phyloP scores from a whole-genome alignment of 2,888 invertebrate genomes.

The Scaptomyza tumidula region DNA sequence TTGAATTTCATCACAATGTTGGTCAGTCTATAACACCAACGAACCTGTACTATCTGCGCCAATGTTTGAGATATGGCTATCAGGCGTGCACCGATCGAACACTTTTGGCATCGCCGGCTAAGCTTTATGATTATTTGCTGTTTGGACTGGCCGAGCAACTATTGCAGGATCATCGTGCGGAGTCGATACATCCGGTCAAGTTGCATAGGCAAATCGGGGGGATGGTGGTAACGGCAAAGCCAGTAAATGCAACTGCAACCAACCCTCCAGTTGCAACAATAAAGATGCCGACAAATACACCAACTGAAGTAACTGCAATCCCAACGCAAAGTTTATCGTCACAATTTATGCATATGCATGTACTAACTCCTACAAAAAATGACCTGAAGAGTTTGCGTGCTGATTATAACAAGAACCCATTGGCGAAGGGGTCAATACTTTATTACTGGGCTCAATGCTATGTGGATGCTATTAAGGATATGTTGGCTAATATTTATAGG shows the following conservation, averaged over 20 bases:
- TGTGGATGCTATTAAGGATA: constrained; percentile 62
- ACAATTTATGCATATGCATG: constrained; percentile 21
- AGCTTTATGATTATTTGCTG: constrained; percentile 56
- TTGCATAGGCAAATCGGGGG: constrained; percentile 5
- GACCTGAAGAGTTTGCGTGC: constrained; percentile 54
- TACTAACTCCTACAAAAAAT: constrained; percentile 61
- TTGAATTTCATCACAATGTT: constrained; percentile 79
- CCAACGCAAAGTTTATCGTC: neutral
- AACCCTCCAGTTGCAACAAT: neutral
- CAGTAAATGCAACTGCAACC: too few relatives aligned
- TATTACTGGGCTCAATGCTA: constrained; percentile 75
- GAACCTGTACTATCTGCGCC: constrained; percentile 67
- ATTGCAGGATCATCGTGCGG: constrained; percentile 22
- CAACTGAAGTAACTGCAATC: neutral
- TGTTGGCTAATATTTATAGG: constrained; percentile 67
- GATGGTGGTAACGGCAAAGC: neutral
- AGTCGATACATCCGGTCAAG: constrained; percentile 20
- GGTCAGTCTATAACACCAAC: constrained; percentile 67
- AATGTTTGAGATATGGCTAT: constrained; percentile 60
- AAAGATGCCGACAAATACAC: neutral
- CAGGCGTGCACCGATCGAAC: constrained; percentile 38
- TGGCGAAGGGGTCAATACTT: constrained; percentile 26
- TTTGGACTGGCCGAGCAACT: constrained; percentile 61
- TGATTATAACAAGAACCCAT: constrained; percentile 11
- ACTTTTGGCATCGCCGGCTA: constrained; percentile 22